Evolutionary conservation across 2,113 vertebrate species (phyloP), one percentile per base, ranked within the genome.

Genomic region (Puffinus mauretanicus): DNA sequence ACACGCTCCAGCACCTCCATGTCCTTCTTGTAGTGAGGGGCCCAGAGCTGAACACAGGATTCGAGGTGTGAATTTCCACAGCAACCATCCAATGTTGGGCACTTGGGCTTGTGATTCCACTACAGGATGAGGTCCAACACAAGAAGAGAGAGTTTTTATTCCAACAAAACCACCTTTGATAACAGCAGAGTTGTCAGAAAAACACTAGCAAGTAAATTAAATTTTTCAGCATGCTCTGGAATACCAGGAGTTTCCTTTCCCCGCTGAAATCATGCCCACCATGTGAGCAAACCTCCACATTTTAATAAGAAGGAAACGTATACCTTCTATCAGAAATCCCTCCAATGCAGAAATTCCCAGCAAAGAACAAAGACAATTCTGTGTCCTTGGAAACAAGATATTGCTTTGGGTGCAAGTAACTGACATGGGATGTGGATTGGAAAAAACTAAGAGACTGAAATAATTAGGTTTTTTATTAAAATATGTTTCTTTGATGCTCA

Each of bases 401-500:
- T 90, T 97, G 88, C 72, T 96, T 87, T 96, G 84, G 69, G 72
- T 96, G 76, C 26, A 94, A 96, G 79, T n/a, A 97, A 90, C 70
- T 81, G 82, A 95, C 82, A 87, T 62, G 91, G 72, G 86, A 96
- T 94, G 40, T 42, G 51, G 62, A 93, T 1, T 89, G 87, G 52
- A 73, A 96, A 95, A 94, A 90, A 44, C 36, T 69, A 57, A 94
- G 78, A 96, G 65, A 82, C 30, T 78, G 78, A 94, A 88, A 95
- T 94, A 94, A 97, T 91, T 89, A 77, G 29, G 0, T 64, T 94
- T 96, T 96, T 75, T 80, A 96, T 95, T 97, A 96, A 96, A 96
- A 91, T 93, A 52, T 58, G 22, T 66, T 88, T 90, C 58, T 90
- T 95, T 88, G 57, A 93, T 83, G 42, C 75, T 90, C 51, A 94